Evolutionary conservation across 1,140 invertebrate genomes (phyloP), one percentile per base, ranked within the genome.

Genomic region (Thrips palmi): DNA sequence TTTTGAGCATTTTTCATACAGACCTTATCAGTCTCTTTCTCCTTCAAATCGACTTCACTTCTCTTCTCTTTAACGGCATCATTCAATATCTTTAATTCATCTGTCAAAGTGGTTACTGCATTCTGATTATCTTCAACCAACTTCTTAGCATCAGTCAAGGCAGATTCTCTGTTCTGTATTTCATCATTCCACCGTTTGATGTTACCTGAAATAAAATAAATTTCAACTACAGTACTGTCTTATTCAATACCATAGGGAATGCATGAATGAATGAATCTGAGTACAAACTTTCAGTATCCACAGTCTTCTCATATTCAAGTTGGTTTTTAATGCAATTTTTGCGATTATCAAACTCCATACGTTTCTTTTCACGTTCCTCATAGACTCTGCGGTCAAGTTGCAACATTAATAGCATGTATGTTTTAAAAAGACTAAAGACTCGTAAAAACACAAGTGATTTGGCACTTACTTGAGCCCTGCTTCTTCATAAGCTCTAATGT

Each of bases 401-500:
- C 39, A 22, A 11, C 33, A 14, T 21, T 24, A 32, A 20, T 6
- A 40, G 11, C 4, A 3, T n/a, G n/a, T n/a, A n/a, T n/a, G n/a
- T n/a, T 31, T 3, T 21, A 8, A 17, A 14, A 27, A 20, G 37
- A 30, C 30, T 7, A 33, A 29, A 37, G 29, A 4, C 32, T 33
- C 17, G 23, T 21, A 21, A 40, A 27, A 10, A 24, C 7, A 33
- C n/a, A 32, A 32, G n/a, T n/a, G n/a, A 14, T 18, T n/a, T 5
- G 17, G 19, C 17, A 14, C 17, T 36, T 48, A 63, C 63, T 66
- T 72, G 40, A 97, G 62, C 63, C 99, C 94, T 22, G 92, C 65
- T 60, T 98, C 92, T 63, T 99, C 96, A 57, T 97, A 99, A 53
- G 97, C 89, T 11, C 93, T 74, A 50, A 99, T 99, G 61, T 98